These are phyloP conservation scores for Drosophila kanekoi DNA, from an alignment of 2,888 invertebrate genomes.

Conservation along the genomic window DNA sequence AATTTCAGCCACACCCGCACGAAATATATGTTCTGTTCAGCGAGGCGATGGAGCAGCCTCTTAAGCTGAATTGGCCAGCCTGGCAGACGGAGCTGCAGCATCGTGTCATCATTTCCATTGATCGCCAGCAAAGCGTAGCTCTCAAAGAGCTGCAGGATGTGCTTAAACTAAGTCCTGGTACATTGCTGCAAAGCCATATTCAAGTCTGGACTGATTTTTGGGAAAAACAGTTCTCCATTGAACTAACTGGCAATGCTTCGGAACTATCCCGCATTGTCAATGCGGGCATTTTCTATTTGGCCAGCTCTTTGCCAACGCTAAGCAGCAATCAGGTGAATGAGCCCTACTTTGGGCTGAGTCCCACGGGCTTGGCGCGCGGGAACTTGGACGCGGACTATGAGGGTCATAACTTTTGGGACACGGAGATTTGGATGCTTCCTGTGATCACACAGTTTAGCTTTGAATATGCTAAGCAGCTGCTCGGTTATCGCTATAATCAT, in stretches of 20 bases:
- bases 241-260: conserved; percentile 85
- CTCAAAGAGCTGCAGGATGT: conserved; percentile 81
- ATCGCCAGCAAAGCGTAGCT: conserved; percentile 86
- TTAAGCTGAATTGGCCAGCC: conserved; percentile 58
- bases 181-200: conserved; percentile 85
- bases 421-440: conserved; percentile 88
- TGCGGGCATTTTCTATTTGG: conserved; percentile 87
- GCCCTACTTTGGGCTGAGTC: conserved; percentile 87
- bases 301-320: conserved; percentile 87
- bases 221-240: conserved; percentile 85
- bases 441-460: conserved; percentile 86
- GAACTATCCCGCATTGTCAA: conserved; percentile 85
- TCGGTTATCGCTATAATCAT: conserved; percentile 86
- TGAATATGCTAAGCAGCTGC: conserved; percentile 85
- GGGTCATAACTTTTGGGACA: conserved; percentile 89
- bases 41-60: conserved; percentile 68
- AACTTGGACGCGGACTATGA: conserved; percentile 82
- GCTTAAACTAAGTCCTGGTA: conserved; percentile 75
- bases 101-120: conserved; percentile 87
- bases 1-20: conserved; percentile 70
- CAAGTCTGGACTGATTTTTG: conserved; percentile 86
- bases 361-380: conserved; percentile 86
- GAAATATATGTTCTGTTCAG: conserved; percentile 74
- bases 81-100: conserved; percentile 77
- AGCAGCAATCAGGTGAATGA: conserved; percentile 85